Percentiles rank a stretch among this genome's conserved stretches.
These are phyloP conservation scores for Spongilla lacustris DNA, from an alignment of 37 sponge, comb jelly and placozoan species.

Conservation along the genomic window DNA sequence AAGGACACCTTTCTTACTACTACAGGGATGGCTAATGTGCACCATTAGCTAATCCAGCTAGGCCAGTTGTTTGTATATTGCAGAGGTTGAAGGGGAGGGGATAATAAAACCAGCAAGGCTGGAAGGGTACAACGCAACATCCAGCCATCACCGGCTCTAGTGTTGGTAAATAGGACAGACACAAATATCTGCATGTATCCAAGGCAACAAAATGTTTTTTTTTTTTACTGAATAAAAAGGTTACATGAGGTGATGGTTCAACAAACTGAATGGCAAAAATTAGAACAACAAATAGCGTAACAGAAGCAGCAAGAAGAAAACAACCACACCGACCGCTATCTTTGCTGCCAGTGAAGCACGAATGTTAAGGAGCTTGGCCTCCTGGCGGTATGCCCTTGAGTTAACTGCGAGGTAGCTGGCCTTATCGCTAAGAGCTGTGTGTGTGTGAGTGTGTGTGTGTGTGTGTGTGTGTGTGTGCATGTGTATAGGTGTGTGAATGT, in stretches of 20 bases:
- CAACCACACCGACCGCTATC: constrained; percentile 65
- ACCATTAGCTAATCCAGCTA: no score
- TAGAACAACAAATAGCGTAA: constrained; percentile 81
- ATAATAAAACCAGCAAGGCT: no score
- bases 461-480: not conserved
- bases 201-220: not conserved
- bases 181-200: not conserved
- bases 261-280: not conserved
- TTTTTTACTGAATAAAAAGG: not conserved
- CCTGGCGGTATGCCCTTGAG: constrained; percentile 80
- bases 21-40: no score
- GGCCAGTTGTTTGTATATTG: no score
- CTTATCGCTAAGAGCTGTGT: constrained; percentile 81
- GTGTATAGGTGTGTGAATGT: not conserved
- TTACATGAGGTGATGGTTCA: not conserved
- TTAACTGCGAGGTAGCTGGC: constrained; percentile 66
- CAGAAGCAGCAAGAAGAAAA: constrained; percentile 78
- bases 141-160: no score
- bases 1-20: no score
- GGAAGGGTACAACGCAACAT: no score
- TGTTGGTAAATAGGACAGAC: no score
- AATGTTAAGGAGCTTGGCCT: constrained; percentile 86
- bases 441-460: not conserved
- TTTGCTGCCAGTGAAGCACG: constrained; percentile 79
- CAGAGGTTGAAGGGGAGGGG: no score